Base-by-base conservation (phyloP, 1,140 invertebrate genomes). In the Pseudomyrmex dendroicus region DNA sequence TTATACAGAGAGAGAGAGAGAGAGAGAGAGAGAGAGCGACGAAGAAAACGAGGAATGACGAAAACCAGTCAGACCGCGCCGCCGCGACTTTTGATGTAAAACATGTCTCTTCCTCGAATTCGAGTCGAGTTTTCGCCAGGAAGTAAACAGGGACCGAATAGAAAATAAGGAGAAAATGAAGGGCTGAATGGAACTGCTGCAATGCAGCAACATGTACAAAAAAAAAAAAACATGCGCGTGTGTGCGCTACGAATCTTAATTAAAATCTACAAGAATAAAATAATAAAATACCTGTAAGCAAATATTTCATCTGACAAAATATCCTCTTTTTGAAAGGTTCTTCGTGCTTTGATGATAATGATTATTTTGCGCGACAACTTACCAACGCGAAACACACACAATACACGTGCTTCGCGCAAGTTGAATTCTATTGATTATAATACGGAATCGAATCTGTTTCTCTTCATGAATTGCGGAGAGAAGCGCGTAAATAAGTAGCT, bases 1-100 rank as follows among this genome's bases (percentile, higher is more conserved):
- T 92, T 92, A 92, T 90, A 90, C 85, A 83, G 57, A 57, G 56
- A 61, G 59, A 80, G 76, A 52, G 84, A n/a, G n/a, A n/a, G n/a
- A n/a, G n/a, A n/a, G n/a, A n/a, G 56, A 83, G 59, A 82, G 62
- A 83, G 59, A 80, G 76, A 52, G 84, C 63, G 56, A 83, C 62
- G 83, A 67, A 83, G 59, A 84, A 78, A 52, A 84, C 70, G 74
- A 73, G 66, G 15, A 73, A 70, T 61, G 63, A 80, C 63, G 56
- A 82, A 74, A 46, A 46, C 61, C 22, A 44, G 70, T 50, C 44
- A 73, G 72, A 83, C 57, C 68, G 50, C 15, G 10, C 35, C 62
- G 35, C 35, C 35, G 35, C 50, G 61, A 62, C 72, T 67, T 74
- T 63, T 63, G 59, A 82, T 54, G 78, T 73, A 54, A 73, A 73